Evolutionary conservation across 2,113 vertebrate genomes (phyloP), one percentile per base, ranked within the genome.

Genomic region (Leptocoma aspasia): DNA sequence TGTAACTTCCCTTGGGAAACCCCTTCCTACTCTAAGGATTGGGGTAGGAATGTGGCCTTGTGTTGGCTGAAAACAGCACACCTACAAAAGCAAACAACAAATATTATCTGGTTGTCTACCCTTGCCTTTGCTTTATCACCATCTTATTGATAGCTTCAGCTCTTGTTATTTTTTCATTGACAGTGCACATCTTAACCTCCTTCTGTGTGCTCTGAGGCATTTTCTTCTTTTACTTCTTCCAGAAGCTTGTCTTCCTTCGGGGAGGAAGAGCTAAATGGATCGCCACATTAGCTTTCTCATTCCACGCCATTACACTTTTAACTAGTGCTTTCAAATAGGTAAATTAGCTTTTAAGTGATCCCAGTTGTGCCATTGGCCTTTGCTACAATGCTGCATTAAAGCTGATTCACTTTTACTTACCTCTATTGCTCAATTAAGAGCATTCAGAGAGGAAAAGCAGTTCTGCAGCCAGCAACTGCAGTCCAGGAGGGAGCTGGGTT

Each of bases 321-420:
- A 90, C 60, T 64, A 59, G 80, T 17, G 66, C 68, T 93, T 80
- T 76, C 90, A 92, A 87, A 94, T 20, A 57, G 59, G 54, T 39
- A 87, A 89, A 95, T 82, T n/a, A 76, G 45, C 78, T 87, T 59
- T 78, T 71, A 92, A 95, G 90, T n/a, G 45, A 95, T 92, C 87
- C 91, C 94, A 80, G 66, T 39, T 69, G 89, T 42, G 50, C 77
- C 47, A 47, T 2, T 85, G 84, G 89, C 78, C 92, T 76, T 78
- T 71, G 47, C 82, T 89, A 75, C 39, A 80, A 84, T 41, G 41
- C 85, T 61, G 37, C 86, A 72, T 54, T 94, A 72, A 68, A 86
- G 77, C 1, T 31, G 88, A 83, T 90, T 92, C 70, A 64, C 82
- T 94, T 92, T 90, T 89, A 89, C 93, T 93, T 89, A 95, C 70